phyloP scores from a whole-genome alignment of 2,113 vertebrate genomes.

The Gulo gulo region DNA sequence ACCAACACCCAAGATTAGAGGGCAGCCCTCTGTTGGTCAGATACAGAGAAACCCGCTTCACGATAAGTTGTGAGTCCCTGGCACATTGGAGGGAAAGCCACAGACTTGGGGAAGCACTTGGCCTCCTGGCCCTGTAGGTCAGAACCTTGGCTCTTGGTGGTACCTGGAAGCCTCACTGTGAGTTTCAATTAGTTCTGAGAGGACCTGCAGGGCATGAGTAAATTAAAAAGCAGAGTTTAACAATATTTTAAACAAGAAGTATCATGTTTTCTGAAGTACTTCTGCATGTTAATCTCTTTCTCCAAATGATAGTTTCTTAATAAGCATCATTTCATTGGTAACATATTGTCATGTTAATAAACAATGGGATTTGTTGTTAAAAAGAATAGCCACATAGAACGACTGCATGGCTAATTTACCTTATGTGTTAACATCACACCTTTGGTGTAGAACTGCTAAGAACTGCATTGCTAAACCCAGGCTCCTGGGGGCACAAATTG shows the following conservation, averaged over 20 bases:
- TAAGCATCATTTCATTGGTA: background rate
- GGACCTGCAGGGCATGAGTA: background rate
- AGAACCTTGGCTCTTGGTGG: background rate
- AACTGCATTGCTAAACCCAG: background rate
- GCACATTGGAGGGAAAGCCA: too few species aligned
- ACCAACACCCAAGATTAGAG: background rate
- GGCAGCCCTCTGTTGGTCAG: background rate
- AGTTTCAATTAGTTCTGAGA: background rate
- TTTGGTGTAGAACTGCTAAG: background rate
- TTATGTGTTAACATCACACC: background rate
- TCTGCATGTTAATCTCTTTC: background rate
- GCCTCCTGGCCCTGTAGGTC: background rate
- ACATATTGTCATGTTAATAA: background rate
- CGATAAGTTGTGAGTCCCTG: background rate
- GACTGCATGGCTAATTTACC: background rate
- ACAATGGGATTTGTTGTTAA: background rate
- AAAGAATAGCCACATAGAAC: background rate
- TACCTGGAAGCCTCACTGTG: background rate
- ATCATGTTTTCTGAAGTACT: background rate
- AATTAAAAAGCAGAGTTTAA: background rate
- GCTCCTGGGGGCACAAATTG: background rate
- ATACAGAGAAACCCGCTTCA: background rate
- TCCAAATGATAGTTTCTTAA: background rate
- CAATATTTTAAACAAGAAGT: background rate
- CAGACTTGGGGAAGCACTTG: background rate